phyloP scores from a whole-genome alignment of 1,140 invertebrate species.

The Tetramorium parvispinum region DNA sequence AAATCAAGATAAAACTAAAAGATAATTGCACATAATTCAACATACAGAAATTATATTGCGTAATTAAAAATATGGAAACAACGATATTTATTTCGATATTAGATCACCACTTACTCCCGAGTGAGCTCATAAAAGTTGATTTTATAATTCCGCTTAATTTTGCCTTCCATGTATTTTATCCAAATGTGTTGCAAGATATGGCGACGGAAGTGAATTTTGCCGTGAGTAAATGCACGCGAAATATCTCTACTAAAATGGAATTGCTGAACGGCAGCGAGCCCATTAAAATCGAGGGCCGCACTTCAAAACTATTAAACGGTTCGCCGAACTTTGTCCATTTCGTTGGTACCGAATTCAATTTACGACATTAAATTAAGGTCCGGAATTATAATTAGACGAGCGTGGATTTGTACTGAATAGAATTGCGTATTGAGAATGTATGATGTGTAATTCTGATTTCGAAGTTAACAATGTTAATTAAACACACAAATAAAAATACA shows the following conservation, averaged over 20 bases:
- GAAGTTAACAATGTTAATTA: constrained; percentile 22
- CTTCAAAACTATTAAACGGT: constrained; percentile 62
- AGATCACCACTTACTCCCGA: not conserved
- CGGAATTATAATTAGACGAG: constrained; percentile 52
- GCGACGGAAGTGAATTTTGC: constrained; percentile 16
- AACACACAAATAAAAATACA: constrained; percentile 9
- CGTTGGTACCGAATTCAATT: constrained; percentile 56
- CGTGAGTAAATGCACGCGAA: constrained; percentile 40
- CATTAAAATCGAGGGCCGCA: constrained; percentile 56
- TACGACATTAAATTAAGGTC: constrained; percentile 59
- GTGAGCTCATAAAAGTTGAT: not conserved
- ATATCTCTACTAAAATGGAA: constrained; percentile 51
- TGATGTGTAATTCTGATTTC: constrained; percentile 7
- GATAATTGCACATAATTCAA: not conserved
- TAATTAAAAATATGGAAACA: not conserved
- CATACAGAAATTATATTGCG: not conserved
- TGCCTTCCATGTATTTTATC: not conserved
- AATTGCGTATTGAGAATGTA: not conserved
- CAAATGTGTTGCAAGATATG: constrained; percentile 40
- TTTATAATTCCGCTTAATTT: not conserved
- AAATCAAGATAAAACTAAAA: not conserved
- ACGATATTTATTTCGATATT: not conserved
- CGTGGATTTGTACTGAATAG: constrained; percentile 25
- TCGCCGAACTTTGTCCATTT: constrained; percentile 59
- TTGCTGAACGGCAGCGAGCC: constrained; percentile 47